Percentiles rank a stretch among this genome's conserved stretches.
These are phyloP conservation scores for Cariama cristata DNA, from an alignment of 2,113 vertebrate species.

Conservation along the genomic window DNA sequence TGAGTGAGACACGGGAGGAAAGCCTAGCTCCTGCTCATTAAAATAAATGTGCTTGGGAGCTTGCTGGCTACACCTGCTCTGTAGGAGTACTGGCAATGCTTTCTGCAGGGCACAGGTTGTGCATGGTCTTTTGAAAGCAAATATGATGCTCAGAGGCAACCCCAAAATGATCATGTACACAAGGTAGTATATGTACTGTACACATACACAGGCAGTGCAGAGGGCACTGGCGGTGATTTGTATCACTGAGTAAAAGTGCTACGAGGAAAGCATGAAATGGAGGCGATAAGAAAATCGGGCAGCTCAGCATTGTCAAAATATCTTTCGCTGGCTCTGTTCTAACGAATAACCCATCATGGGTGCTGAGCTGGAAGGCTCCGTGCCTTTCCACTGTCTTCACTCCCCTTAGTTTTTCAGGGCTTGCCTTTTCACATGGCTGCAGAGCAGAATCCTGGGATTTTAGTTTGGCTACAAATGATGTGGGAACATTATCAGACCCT, in stretches of 20 bases:
- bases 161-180: rapidly evolving
- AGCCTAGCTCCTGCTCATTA: not conserved
- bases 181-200: too few relatives aligned
- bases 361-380: not conserved
- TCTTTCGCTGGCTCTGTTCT: not conserved
- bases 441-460: not conserved
- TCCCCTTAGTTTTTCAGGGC: not conserved
- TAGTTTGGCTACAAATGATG: not conserved
- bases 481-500: not conserved
- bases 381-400: not conserved
- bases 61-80: not conserved
- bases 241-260: not conserved
- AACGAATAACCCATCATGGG: rapidly evolving
- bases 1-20: not conserved
- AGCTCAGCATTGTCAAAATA: not conserved
- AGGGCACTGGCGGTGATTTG: not conserved
- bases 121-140: not conserved
- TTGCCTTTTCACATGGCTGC: not conserved
- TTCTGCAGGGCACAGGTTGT: not conserved
- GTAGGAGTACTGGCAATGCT: not conserved
- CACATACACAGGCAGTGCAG: not conserved
- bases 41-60: not conserved
- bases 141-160: not conserved
- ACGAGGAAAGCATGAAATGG: not conserved
- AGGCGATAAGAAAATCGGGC: not conserved